Percentiles rank a stretch among this genome's conserved stretches.
Evolutionary conservation across 2,888 invertebrate genomes (phyloP).

Genomic region (Parnassius smintheus): DNA sequence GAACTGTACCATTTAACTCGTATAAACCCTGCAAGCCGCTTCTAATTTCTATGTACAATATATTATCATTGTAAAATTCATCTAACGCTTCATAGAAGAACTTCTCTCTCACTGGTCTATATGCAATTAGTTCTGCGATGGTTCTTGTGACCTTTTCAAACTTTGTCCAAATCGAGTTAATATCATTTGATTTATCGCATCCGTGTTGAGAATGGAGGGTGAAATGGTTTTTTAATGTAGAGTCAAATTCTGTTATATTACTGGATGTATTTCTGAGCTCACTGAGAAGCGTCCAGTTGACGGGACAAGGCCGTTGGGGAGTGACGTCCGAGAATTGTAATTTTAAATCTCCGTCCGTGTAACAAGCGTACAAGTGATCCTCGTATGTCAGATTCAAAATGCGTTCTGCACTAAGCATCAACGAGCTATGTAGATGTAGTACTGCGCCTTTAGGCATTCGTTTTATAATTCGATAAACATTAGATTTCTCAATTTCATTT

Average conservation of each 20-base stretch:
- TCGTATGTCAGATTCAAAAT: conserved; percentile 83
- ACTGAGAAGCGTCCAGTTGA: conserved; percentile 74
- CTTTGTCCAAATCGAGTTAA: conserved; percentile 81
- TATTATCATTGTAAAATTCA: conserved; percentile 84
- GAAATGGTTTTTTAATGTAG: conserved; percentile 73
- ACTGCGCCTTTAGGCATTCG: conserved; percentile 89
- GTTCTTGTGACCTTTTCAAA: conserved; percentile 78
- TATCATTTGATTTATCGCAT: conserved; percentile 61
- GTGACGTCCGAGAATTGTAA: conserved; percentile 57
- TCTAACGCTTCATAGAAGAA: conserved; percentile 82
- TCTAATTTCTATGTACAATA: conserved; percentile 86
- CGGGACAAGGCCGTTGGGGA: conserved; percentile 54
- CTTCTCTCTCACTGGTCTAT: conserved; percentile 83
- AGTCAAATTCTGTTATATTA: conserved; percentile 73
- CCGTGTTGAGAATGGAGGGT: conserved; percentile 74
- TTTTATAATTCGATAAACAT: conserved; percentile 84
- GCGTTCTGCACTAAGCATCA: conserved; percentile 81
- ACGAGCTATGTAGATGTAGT: conserved; percentile 85
- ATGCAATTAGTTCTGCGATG: conserved; percentile 79
- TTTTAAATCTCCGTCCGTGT: conserved; percentile 46
- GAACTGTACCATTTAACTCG: conserved; percentile 82
- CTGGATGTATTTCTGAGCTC: conserved; percentile 66
- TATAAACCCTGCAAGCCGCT: conserved; percentile 81
- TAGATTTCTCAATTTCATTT: conserved; percentile 80
- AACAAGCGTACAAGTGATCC: conserved; percentile 82